Evolutionary conservation across 2,113 vertebrate genomes (phyloP), one percentile per base, ranked within the genome.

Genomic region (Phainopepla nitens): DNA sequence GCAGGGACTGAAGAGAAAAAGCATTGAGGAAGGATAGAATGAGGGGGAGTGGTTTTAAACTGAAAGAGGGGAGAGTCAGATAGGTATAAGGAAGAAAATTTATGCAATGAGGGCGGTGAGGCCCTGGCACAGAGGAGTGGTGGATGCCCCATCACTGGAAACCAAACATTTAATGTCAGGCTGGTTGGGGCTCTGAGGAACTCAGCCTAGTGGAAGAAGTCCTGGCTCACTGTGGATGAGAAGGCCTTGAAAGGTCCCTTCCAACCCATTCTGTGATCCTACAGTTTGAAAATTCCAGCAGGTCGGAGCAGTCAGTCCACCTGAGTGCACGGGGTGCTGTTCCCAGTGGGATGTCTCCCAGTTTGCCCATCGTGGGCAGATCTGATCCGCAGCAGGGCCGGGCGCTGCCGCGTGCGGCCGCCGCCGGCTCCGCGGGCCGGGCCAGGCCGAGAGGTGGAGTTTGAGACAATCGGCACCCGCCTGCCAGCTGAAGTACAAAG

Each of bases 401-500:
- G 82, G 4, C 16, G 17, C 36, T n/a, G n/a, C n/a, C n/a, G n/a
- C n/a, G n/a, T n/a, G n/a, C n/a, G 24, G 73, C 49, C 89, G 73
- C 84, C 49, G 18, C 6, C 4, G 5, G 57, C 44, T 95, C 60
- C 28, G 45, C 2, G 7, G 35, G 60, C 77, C 41, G 8, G 62
- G 61, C 88, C 49, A 54, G 7, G 10, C 2, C 0, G 25, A 61
- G 91, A 91, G 87, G 89, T 87, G 81, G 95, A 57, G 90, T 82
- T 93, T 49, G 31, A 84, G 91, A 95, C 84, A 95, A 92, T 64
- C 89, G 3, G 66, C 83, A 87, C 86, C 50, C 64, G 68, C 83
- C 85, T 92, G 93, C 73, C 94, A 97, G 91, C 92, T 94, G 82
- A 77, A 90, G 69, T 62, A 91, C 94, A 96, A 97, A 94, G 82